Percentiles rank a stretch among this genome's conserved stretches.
phyloP scores from a whole-genome alignment of 2,113 vertebrate species.

The Megaceryle torquata region DNA sequence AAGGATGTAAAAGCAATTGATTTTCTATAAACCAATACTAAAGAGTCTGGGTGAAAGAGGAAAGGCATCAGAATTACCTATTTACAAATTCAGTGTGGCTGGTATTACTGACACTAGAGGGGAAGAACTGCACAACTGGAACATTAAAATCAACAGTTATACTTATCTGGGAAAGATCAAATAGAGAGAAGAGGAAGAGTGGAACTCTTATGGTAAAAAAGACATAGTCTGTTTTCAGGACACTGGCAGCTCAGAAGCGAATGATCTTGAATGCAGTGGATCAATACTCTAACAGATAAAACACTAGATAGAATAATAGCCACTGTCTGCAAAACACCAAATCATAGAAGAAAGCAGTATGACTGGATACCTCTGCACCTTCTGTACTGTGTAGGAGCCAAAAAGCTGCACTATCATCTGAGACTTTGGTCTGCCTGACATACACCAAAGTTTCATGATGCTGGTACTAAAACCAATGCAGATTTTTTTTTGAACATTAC shows the following conservation, averaged over 20 bases:
- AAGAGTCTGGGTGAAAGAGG: background rate
- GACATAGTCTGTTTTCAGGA: background rate
- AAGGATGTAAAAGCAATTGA: background rate
- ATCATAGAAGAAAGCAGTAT: conserved; percentile 11
- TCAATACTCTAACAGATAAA: conserved; percentile 46
- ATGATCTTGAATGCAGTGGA: conserved; percentile 4
- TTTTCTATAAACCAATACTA: background rate
- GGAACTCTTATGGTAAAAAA: background rate
- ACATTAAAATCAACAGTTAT: conserved; percentile 19
- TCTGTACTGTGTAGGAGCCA: background rate
- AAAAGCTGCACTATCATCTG: background rate
- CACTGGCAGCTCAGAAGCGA: conserved; percentile 14
- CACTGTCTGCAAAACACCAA: conserved; percentile 46
- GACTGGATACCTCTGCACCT: conserved; percentile 7
- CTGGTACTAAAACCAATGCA: background rate
- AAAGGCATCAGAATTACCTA: background rate
- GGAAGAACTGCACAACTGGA: background rate
- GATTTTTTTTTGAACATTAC: background rate
- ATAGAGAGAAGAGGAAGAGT: background rate
- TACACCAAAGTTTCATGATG: background rate
- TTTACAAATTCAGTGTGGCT: background rate
- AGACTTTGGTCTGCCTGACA: background rate
- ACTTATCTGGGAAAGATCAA: conserved; percentile 26
- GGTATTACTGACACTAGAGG: background rate
- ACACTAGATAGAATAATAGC: conserved; percentile 26